These are phyloP conservation scores for Tachysurus vachellii DNA, from an alignment of 2,113 vertebrate genomes.

Conservation along the genomic window DNA sequence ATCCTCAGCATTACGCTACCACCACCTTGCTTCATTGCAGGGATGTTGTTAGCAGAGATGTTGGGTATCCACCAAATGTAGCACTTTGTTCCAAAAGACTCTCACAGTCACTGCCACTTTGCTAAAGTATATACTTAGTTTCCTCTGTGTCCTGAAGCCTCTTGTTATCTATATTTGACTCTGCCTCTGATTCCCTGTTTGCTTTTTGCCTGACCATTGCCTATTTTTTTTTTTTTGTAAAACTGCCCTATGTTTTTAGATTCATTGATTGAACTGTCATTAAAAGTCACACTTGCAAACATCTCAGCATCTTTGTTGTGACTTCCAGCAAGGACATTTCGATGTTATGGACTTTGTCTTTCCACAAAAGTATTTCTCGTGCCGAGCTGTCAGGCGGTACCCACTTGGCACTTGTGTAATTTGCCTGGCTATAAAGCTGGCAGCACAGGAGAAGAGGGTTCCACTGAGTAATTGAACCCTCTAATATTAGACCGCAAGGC, in stretches of 20 bases:
- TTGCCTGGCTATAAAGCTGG: slow-evolving; percentile 1
- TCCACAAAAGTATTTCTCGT: background rate
- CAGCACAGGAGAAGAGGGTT: background rate
- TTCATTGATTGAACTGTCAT: too few relatives aligned
- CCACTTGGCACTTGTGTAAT: slow-evolving; percentile 14
- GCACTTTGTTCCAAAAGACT: background rate
- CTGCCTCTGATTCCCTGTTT: too few relatives aligned
- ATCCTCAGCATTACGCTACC: too few relatives aligned
- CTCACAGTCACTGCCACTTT: too few relatives aligned
- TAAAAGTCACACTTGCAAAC: too few relatives aligned
- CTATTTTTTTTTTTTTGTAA: too few relatives aligned
- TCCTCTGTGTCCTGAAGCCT: too few relatives aligned
- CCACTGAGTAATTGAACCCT: slow-evolving; percentile 29
- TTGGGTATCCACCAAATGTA: background rate
- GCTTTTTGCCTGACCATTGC: too few relatives aligned
- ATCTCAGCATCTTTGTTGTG: background rate
- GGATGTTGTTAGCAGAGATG: background rate
- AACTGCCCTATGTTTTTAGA: too few relatives aligned
- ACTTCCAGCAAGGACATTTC: background rate
- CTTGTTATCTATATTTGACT: too few relatives aligned
- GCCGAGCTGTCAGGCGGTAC: background rate
- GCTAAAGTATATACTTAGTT: too few relatives aligned
- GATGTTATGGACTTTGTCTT: background rate
- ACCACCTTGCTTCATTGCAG: background rate
- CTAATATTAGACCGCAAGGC: slow-evolving; percentile 50